Evolutionary conservation across 2,888 invertebrate genomes (phyloP).

Genomic region (Oligia strigilis): DNA sequence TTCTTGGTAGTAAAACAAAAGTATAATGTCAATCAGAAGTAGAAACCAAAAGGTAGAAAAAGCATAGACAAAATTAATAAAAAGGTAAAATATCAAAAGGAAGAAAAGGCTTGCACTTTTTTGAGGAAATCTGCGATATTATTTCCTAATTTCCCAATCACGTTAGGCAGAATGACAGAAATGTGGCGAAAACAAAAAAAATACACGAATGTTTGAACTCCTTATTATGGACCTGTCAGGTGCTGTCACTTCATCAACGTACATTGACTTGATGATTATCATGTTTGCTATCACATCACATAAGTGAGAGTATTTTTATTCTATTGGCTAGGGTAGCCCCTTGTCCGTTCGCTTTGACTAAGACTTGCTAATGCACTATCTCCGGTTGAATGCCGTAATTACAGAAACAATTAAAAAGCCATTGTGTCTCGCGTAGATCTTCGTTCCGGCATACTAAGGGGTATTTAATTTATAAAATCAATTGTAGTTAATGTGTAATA

Average conservation of each 20-base stretch:
- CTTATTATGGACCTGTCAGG: neutral
- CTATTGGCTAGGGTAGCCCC: neutral
- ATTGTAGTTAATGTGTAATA: too few relatives aligned
- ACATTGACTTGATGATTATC: constrained; percentile 8
- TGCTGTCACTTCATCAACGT: constrained; percentile 6
- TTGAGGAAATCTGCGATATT: too few relatives aligned
- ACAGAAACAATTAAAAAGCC: too few relatives aligned
- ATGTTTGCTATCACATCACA: constrained; percentile 14
- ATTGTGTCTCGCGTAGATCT: too few relatives aligned
- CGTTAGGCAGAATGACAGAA: neutral
- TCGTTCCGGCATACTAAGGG: too few relatives aligned
- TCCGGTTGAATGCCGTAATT: neutral
- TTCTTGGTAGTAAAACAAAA: too few relatives aligned
- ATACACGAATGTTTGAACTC: neutral
- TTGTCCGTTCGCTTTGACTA: neutral
- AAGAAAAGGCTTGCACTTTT: too few relatives aligned
- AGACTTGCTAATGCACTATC: neutral
- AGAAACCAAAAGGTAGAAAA: too few relatives aligned
- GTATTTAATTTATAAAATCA: neutral
- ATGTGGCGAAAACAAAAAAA: neutral
- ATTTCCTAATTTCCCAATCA: too few relatives aligned
- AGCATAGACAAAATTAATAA: too few relatives aligned
- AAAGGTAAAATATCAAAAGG: too few relatives aligned
- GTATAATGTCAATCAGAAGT: too few relatives aligned
- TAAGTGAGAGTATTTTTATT: neutral